Evolutionary conservation across 2,888 invertebrate species (phyloP).

Genomic region (Campopleginae sp.): DNA sequence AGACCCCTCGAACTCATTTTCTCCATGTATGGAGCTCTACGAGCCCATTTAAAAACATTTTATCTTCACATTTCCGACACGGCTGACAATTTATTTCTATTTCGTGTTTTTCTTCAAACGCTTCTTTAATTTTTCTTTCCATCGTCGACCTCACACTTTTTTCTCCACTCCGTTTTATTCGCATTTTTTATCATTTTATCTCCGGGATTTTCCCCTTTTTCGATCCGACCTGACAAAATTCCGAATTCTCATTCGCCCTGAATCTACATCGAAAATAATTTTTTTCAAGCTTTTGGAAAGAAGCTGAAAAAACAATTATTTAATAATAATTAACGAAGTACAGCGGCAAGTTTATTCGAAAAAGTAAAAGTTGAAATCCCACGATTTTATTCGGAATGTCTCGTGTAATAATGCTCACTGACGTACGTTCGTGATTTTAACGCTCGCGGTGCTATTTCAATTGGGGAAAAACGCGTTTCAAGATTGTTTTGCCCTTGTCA

Average conservation of each 20-base stretch:
- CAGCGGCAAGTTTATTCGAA: neutral
- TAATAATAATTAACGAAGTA: neutral
- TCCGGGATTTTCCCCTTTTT: neutral
- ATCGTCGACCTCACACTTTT: neutral
- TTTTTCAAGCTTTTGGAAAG: neutral
- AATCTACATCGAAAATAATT: neutral
- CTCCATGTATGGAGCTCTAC: neutral
- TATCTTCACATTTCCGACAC: neutral
- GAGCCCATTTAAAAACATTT: neutral
- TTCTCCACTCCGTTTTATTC: neutral
- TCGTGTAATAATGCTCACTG: neutral
- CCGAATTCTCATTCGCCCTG: neutral
- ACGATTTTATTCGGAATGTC: constrained; percentile 12
- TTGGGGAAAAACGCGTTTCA: constrained; percentile 36
- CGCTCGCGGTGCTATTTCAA: constrained; percentile 43
- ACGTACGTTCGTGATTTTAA: constrained; percentile 28
- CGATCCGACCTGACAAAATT: neutral
- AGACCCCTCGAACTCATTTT: neutral
- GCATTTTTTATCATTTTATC: neutral
- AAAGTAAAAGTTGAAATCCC: neutral
- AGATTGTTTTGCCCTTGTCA: constrained; percentile 57
- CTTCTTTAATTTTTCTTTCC: neutral
- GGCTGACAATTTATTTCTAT: neutral
- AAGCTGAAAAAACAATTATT: neutral
- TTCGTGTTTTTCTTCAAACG: neutral